Conservation (phyloP, 2,113 vertebrate species). For the Indicator maculatus region DNA sequence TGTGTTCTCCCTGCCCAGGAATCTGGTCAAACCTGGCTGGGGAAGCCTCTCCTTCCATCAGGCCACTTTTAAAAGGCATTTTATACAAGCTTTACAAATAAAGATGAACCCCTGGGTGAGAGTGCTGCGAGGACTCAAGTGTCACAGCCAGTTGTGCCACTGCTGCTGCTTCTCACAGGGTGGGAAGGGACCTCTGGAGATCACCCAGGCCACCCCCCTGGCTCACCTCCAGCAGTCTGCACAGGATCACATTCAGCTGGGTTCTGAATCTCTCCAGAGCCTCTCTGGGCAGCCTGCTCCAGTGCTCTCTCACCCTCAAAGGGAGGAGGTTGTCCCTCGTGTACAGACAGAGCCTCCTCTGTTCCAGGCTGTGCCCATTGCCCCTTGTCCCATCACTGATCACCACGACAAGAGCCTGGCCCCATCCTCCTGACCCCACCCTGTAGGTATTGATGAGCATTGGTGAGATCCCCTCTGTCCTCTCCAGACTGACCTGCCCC, state of each 20-base stretch:
- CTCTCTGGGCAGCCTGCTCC: no score
- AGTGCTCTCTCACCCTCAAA: no score
- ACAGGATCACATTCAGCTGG: not conserved
- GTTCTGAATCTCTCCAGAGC: no score
- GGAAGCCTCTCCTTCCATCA: not conserved
- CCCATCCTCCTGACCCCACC: no score
- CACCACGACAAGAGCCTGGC: no score
- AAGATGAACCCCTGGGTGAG: not conserved
- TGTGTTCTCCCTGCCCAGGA: not conserved
- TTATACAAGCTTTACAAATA: slow-evolving; percentile 53
- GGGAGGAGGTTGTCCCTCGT: no score
- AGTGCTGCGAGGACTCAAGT: not conserved
- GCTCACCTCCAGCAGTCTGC: not conserved
- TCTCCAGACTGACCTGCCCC: no score
- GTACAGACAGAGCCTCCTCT: no score
- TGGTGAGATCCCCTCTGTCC: no score
- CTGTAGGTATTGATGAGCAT: no score
- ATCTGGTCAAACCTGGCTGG: not conserved
- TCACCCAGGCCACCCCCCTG: not conserved
- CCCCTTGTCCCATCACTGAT: no score
- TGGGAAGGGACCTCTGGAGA: not conserved
- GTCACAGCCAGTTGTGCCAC: not conserved
- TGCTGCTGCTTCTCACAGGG: not conserved
- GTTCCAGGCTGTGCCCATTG: no score
- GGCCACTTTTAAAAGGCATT: slow-evolving; percentile 2